These are phyloP conservation scores for Argyresthia goedartella DNA, from an alignment of 2,888 invertebrate species.

Conservation along the genomic window DNA sequence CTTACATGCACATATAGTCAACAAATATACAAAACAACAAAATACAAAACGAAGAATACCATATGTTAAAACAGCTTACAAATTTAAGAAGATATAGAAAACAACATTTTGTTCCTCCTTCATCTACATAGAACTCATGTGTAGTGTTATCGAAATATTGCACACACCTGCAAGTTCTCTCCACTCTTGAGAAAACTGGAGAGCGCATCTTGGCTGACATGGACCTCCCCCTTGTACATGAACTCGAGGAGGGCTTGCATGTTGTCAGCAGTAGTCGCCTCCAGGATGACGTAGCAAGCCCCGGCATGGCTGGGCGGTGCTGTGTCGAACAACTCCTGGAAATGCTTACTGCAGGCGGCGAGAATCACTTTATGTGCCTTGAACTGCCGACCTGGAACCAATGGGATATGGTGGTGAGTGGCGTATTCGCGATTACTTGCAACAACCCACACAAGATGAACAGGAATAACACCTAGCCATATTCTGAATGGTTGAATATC, in stretches of 20 bases:
- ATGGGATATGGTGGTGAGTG: slow-evolving; percentile 5
- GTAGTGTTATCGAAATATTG: no score
- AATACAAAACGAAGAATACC: no score
- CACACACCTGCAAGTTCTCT: slow-evolving; percentile 84
- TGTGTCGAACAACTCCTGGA: slow-evolving; percentile 91
- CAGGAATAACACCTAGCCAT: no score
- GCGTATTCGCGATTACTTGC: background rate
- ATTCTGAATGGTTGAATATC: no score
- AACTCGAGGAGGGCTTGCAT: slow-evolving; percentile 93
- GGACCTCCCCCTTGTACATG: slow-evolving; percentile 95
- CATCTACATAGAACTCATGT: no score
- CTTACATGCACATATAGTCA: no score
- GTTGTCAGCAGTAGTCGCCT: slow-evolving; percentile 90
- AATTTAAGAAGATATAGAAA: no score
- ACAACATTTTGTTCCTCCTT: no score
- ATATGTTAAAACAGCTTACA: no score
- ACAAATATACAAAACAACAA: no score
- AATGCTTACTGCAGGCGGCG: slow-evolving; percentile 94
- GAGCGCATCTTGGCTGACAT: slow-evolving; percentile 91
- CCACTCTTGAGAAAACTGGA: slow-evolving; percentile 93
- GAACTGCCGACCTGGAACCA: slow-evolving; percentile 83
- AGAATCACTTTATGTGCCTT: slow-evolving; percentile 92
- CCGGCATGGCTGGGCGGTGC: slow-evolving; percentile 84
- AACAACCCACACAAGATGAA: no score
- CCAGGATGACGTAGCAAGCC: slow-evolving; percentile 87